phyloP scores from a whole-genome alignment of 2,797 vertebrate species.

The Calcarius lapponicus region DNA sequence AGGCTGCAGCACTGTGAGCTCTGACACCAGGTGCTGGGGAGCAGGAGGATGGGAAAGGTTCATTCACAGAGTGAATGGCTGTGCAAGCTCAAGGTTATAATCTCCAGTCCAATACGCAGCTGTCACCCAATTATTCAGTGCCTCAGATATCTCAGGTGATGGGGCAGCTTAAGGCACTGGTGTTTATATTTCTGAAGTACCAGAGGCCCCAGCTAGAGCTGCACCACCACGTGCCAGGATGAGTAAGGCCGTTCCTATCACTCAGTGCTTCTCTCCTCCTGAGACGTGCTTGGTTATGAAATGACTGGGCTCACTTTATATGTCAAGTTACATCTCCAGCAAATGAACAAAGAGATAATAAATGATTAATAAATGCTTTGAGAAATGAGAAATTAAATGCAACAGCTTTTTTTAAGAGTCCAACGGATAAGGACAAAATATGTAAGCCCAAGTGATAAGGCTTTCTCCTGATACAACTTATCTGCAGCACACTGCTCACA shows the following conservation, averaged over 20 bases:
- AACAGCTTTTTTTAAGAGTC: conserved; percentile 31
- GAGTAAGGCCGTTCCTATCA: background rate
- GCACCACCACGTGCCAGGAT: background rate
- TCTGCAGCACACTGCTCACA: conserved; percentile 19
- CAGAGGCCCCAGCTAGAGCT: background rate
- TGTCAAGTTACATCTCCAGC: background rate
- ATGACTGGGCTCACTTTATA: background rate
- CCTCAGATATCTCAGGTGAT: background rate
- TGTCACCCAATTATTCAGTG: background rate
- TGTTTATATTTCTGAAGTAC: background rate
- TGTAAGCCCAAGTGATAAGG: conserved; percentile 21
- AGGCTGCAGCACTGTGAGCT: background rate
- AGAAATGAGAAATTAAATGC: conserved; percentile 43
- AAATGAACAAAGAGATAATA: conserved; percentile 37
- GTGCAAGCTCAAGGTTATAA: background rate
- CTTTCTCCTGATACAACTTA: conserved; percentile 36
- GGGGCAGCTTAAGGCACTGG: background rate
- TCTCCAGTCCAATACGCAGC: background rate
- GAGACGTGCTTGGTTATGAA: conserved; percentile 5
- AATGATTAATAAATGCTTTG: conserved; percentile 43
- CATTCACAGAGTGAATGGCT: rapidly evolving
- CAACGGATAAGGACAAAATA: conserved; percentile 22
- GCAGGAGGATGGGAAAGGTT: background rate
- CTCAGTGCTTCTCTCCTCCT: background rate
- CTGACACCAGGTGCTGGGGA: background rate